Percentiles rank a stretch among this genome's conserved stretches.
Evolutionary conservation across 2,113 vertebrate genomes (phyloP).

Genomic region (Spea multiplicata): DNA sequence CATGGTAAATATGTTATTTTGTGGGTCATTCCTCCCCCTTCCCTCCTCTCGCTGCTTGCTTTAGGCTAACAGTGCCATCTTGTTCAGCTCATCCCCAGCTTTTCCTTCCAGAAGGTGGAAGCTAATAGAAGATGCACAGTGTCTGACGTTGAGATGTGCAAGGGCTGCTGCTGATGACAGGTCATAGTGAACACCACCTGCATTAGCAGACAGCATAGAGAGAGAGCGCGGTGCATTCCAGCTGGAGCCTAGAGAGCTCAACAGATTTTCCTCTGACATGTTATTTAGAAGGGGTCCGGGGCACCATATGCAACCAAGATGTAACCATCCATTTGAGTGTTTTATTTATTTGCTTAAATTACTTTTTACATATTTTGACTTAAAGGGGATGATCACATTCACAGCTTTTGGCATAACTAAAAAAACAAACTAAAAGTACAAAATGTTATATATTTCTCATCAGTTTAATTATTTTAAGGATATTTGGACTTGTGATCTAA

Average conservation of each 20-base stretch:
- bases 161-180: slow-evolving; percentile 84
- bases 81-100: slow-evolving; percentile 65
- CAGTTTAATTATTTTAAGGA: too few species aligned
- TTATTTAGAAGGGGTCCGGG: slow-evolving; percentile 8
- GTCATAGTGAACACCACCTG: slow-evolving; percentile 81
- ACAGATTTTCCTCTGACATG: slow-evolving; percentile 5
- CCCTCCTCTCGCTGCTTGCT: slow-evolving; percentile 58
- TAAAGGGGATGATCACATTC: too few species aligned
- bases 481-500: too few species aligned
- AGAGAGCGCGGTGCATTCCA: slow-evolving; percentile 61
- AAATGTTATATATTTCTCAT: too few species aligned
- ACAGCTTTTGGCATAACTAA: too few species aligned
- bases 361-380: too few species aligned
- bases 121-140: slow-evolving; percentile 57
- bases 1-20: slow-evolving; percentile 1
- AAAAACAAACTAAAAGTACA: too few species aligned
- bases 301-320: slow-evolving; percentile 13
- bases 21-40: background rate
- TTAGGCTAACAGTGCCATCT: slow-evolving; percentile 75
- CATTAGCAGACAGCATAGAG: slow-evolving; percentile 71
- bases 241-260: slow-evolving; percentile 53
- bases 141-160: slow-evolving; percentile 72
- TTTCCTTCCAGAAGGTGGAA: slow-evolving; percentile 80
- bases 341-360: background rate
- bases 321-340: background rate